phyloP scores from a whole-genome alignment of 2,113 vertebrate species.

The Ia io region DNA sequence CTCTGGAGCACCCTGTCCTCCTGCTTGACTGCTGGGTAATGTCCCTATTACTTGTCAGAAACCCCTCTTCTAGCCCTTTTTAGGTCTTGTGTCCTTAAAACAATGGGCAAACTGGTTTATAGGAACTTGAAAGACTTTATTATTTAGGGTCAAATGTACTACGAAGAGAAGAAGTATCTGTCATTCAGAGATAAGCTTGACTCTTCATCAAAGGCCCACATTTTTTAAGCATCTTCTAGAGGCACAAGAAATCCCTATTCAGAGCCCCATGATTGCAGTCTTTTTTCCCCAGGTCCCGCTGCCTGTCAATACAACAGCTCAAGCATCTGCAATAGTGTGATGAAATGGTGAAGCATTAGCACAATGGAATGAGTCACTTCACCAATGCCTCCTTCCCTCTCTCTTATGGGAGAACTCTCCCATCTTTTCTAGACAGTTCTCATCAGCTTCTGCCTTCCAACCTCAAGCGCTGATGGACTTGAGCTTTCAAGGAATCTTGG shows the following conservation, averaged over 20 bases:
- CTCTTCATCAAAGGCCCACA: neutral
- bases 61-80: neutral
- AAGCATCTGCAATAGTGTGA: neutral
- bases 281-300: neutral
- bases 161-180: neutral
- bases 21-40: neutral
- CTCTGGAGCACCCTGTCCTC: neutral
- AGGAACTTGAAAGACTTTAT: neutral
- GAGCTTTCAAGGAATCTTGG: neutral
- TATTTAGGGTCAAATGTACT: neutral
- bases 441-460: neutral
- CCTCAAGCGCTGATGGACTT: neutral
- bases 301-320: neutral
- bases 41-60: neutral
- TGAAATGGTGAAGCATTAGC: neutral
- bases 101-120: neutral
- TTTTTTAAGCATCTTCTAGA: conserved; percentile 16
- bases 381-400: neutral
- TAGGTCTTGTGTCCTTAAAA: neutral
- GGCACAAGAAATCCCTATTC: conserved; percentile 5
- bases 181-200: neutral
- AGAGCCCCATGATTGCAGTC: neutral
- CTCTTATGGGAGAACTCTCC: neutral
- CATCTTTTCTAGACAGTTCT: neutral
- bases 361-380: neutral